Conservation (phyloP, 2,797 vertebrate genomes). For the Leptodactylus fallax region DNA sequence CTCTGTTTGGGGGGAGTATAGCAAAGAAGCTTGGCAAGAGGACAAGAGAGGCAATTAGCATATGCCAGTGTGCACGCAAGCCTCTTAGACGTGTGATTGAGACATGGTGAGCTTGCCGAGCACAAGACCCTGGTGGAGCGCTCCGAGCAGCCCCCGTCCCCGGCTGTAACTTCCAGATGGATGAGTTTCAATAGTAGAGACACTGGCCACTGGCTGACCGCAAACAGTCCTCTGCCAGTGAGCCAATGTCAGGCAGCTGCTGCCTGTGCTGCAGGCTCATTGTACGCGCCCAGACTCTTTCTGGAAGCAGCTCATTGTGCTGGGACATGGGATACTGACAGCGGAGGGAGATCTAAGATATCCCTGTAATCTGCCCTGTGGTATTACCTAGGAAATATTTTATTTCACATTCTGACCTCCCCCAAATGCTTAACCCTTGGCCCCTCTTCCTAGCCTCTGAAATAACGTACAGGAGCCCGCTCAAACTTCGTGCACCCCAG, state of each 20-base stretch:
- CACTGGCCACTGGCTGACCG: neutral
- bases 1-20: slow-evolving; percentile 57
- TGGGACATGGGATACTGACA: too few species aligned
- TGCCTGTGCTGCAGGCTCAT: neutral
- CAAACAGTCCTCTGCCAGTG: neutral
- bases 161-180: neutral
- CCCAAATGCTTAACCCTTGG: neutral
- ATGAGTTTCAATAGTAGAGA: slow-evolving; percentile 54
- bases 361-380: too few species aligned
- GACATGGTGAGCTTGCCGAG: slow-evolving; percentile 41
- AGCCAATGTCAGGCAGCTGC: slow-evolving; percentile 13
- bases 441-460: too few species aligned
- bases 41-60: neutral
- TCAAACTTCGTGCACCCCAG: too few species aligned
- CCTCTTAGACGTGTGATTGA: neutral
- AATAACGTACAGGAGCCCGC: too few species aligned
- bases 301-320: neutral
- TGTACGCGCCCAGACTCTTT: neutral
- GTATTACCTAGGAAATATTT: too few species aligned
- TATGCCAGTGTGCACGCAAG: slow-evolving; percentile 36
- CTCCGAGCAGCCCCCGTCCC: slow-evolving; percentile 27
- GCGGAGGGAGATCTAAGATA: too few species aligned
- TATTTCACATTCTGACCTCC: too few species aligned
- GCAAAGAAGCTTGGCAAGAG: neutral
- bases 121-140: slow-evolving; percentile 54